phyloP scores from a whole-genome alignment of 2,888 invertebrate genomes.

The Athalia cordata region DNA sequence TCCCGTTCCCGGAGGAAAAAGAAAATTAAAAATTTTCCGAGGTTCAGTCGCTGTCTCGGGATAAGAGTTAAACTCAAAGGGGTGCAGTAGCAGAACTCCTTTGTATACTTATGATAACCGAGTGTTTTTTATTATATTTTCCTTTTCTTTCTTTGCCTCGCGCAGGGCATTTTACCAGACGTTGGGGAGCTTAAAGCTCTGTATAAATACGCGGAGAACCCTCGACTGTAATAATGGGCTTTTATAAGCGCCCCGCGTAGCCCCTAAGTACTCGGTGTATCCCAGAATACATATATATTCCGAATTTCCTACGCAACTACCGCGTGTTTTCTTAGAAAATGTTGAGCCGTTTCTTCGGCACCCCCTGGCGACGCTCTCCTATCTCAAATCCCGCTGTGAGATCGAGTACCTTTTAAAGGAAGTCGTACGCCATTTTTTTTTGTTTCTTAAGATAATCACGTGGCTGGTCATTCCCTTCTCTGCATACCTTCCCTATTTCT shows the following conservation, averaged over 20 bases:
- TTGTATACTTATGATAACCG: too few relatives aligned
- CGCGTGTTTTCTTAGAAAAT: background rate
- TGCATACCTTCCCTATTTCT: background rate
- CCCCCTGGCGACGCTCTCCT: constrained; percentile 9
- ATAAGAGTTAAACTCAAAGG: too few relatives aligned
- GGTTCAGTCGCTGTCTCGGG: too few relatives aligned
- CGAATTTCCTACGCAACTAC: constrained; percentile 22
- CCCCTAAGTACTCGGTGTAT: constrained; percentile 32
- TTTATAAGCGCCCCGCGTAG: constrained; percentile 43
- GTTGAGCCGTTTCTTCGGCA: constrained; percentile 15
- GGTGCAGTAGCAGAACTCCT: too few relatives aligned
- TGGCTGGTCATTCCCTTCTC: background rate
- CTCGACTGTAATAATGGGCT: constrained; percentile 35
- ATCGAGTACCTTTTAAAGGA: constrained; percentile 3
- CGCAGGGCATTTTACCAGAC: background rate
- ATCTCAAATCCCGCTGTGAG: constrained; percentile 31
- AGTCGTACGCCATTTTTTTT: background rate
- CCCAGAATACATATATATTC: constrained; percentile 25
- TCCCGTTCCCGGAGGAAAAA: too few relatives aligned
- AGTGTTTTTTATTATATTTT: background rate
- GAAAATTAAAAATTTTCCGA: too few relatives aligned
- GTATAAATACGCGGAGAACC: background rate
- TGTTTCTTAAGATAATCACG: background rate
- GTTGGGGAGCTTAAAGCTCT: background rate
- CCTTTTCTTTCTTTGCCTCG: too few relatives aligned